Conservation (phyloP, 53 echinoderm and acorn worm genomes). For the Astropecten irregularis region DNA sequence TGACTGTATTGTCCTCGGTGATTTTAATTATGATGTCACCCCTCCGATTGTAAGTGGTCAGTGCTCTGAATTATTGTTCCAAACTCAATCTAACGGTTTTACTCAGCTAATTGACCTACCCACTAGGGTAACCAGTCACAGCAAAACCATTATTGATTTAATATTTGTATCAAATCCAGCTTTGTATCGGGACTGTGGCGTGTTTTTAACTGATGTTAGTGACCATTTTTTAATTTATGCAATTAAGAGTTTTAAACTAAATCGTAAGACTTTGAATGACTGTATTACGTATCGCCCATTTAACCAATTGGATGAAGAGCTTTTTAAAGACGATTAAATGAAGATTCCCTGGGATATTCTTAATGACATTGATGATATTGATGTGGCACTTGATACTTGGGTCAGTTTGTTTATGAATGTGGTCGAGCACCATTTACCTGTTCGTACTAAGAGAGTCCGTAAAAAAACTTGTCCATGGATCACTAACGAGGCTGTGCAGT, state of each 20-base stretch:
- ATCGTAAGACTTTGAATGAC: not conserved
- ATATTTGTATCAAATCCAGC: not conserved
- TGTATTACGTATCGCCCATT: not conserved
- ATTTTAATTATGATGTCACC: no score
- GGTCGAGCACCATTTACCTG: not conserved
- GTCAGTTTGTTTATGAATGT: not conserved
- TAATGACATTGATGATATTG: not conserved
- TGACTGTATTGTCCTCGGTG: no score
- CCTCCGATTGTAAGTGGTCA: no score
- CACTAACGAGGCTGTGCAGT: not conserved
- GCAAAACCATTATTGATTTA: conserved; percentile 14
- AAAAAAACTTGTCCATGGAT: not conserved
- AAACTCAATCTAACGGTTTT: not conserved
- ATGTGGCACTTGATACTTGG: not conserved
- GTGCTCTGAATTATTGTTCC: not conserved
- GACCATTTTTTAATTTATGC: conserved; percentile 18
- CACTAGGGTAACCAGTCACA: conserved; percentile 6
- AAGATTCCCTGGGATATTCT: not conserved
- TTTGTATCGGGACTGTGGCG: not conserved
- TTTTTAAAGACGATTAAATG: not conserved
- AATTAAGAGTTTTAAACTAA: not conserved
- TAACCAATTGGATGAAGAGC: not conserved
- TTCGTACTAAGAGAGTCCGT: not conserved
- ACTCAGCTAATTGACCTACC: not conserved
- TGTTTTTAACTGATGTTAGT: not conserved